Evolutionary conservation across 2,797 vertebrate genomes (phyloP), one percentile per base, ranked within the genome.

Genomic region (Intellagama lesueurii): DNA sequence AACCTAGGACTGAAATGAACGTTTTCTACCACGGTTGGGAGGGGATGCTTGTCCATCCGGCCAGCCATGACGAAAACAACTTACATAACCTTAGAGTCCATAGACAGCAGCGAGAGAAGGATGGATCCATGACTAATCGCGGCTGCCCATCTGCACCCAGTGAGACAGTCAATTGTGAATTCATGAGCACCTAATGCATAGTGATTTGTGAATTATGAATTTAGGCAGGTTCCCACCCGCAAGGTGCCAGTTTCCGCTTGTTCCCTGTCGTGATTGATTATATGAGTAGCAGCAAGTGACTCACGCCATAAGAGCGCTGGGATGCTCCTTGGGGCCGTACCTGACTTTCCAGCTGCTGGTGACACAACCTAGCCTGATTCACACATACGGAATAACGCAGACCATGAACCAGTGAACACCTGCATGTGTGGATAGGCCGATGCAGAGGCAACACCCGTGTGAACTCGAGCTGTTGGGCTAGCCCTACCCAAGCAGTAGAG

Each of bases 101-200:
- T n/a, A 3, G 40, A 44, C 40, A 32, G 75, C 8, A 17, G 32
- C 14, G 1, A 11, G n/a, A 47, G 3, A 52, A 28, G 7, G 32
- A 28, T 40, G 68, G 24, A 16, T 40, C 40, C 8, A 3, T 81
- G 77, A 78, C 56, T 78, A 77, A 72, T 66, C 24, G 19, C 49
- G 5, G 66, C 44, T 52, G 77, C 47, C 49, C 44, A 52, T 60
- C 80, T 80, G 12, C 83, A 72, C 76, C 76, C 77, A 47, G 35
- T 68, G 64, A 83, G 44, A 72, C 7, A 80, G 7, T 70, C 52
- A 56, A 44, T 72, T 60, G 82, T 80, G 88, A 85, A 89, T 73
- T 47, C 76, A 80, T 64, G 40, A 47, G 76, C 68, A 64, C 68
- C 22, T 80, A 72, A 80, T 85, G 49, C 72, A 64, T 72, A 89